Conservation (phyloP, 2,888 invertebrate genomes). For the Calameuta filiformis region DNA sequence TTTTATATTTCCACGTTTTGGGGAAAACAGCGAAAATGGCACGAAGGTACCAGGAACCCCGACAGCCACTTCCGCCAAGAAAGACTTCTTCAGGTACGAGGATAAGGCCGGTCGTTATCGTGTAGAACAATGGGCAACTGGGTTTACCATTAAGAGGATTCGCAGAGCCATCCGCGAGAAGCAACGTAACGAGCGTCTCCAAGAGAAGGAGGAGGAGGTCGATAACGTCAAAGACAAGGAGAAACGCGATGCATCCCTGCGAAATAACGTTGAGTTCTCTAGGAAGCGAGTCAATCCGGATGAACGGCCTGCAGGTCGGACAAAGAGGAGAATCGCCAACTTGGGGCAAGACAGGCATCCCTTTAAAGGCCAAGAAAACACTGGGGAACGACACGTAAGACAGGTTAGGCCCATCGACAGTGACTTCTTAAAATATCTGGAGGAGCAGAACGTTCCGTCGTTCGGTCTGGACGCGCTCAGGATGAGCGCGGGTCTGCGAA, state of each 20-base stretch:
- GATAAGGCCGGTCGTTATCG: constrained; percentile 40
- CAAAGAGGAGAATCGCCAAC: neutral
- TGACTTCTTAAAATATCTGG: constrained; percentile 44
- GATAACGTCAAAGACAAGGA: neutral
- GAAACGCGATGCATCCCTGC: neutral
- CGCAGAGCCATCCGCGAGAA: constrained; percentile 9
- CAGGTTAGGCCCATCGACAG: constrained; percentile 46
- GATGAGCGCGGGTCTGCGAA: constrained; percentile 61
- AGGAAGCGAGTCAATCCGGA: neutral
- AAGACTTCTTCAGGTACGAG: constrained; percentile 46
- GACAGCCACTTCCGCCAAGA: neutral
- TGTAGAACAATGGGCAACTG: constrained; percentile 53
- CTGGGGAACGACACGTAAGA: constrained; percentile 42
- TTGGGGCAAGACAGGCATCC: constrained; percentile 21
- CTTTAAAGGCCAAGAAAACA: constrained; percentile 27
- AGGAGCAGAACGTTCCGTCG: constrained; percentile 37
- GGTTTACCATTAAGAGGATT: constrained; percentile 42
- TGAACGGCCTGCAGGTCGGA: too few relatives aligned
- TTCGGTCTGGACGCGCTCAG: constrained; percentile 55
- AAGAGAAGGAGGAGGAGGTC: constrained; percentile 4
- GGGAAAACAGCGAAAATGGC: constrained; percentile 7
- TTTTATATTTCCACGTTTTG: constrained; percentile 40
- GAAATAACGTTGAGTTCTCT: neutral
- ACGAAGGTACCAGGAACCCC: neutral
- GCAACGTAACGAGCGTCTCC: neutral